These are phyloP conservation scores for Erebia palarica DNA, from an alignment of 2,888 invertebrate genomes.

Conservation along the genomic window DNA sequence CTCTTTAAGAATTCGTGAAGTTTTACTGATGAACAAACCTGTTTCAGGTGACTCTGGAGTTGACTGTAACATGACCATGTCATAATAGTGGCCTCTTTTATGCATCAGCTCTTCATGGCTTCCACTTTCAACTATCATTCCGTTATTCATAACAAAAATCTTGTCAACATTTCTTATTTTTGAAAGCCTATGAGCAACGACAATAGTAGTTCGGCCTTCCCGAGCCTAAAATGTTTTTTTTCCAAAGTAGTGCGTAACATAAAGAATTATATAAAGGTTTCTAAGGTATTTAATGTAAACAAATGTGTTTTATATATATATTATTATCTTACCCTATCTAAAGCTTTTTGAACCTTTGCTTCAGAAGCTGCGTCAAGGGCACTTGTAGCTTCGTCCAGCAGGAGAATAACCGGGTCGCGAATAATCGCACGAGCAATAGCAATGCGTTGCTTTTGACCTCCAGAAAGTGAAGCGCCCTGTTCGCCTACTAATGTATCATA, in stretches of 20 bases:
- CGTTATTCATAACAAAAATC: conserved; percentile 87
- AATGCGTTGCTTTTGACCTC: conserved; percentile 94
- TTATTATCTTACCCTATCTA: conserved; percentile 18
- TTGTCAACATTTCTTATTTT: conserved; percentile 88
- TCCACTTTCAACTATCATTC: conserved; percentile 86
- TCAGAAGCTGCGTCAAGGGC: conserved; percentile 94
- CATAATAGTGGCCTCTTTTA: conserved; percentile 85
- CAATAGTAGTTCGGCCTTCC: conserved; percentile 89
- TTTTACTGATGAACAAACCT: conserved; percentile 27
- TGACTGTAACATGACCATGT: conserved; percentile 86
- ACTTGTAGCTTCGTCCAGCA: conserved; percentile 94
- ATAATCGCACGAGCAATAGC: conserved; percentile 94
- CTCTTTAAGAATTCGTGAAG: background rate
- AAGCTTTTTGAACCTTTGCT: conserved; percentile 90
- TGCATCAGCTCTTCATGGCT: conserved; percentile 87
- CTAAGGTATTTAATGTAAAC: background rate
- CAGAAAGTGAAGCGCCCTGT: conserved; percentile 90
- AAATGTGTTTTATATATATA: background rate
- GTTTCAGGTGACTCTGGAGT: conserved; percentile 59
- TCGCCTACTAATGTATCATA: conserved; percentile 93
- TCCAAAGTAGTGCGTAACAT: background rate
- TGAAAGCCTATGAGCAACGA: conserved; percentile 89
- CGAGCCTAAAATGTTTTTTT: conserved; percentile 76
- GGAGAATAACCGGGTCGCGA: conserved; percentile 88
- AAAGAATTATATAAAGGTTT: background rate